Evolutionary conservation across 2,797 vertebrate species (phyloP).

Genomic region (Gymnocypris eckloni): DNA sequence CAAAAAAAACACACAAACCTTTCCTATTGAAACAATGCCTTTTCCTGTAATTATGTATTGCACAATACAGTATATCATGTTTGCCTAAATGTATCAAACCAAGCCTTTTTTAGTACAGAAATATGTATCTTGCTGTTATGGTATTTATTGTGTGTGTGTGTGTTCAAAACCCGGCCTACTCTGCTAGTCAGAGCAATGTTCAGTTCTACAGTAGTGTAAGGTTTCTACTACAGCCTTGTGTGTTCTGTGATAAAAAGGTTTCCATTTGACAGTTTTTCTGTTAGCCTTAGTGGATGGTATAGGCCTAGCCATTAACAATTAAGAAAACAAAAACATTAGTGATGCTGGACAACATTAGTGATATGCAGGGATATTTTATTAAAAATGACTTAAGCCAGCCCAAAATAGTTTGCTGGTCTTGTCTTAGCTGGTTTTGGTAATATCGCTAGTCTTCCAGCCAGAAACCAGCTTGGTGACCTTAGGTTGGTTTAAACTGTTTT

Average conservation of each 20-base stretch:
- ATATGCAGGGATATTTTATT: background rate
- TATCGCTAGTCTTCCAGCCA: background rate
- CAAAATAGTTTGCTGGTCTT: background rate
- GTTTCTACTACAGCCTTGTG: slow-evolving; percentile 67
- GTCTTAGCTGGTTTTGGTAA: slow-evolving; percentile 6
- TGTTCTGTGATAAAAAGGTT: slow-evolving; percentile 32
- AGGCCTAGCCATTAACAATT: background rate
- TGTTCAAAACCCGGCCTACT: slow-evolving; percentile 71
- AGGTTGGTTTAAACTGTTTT: background rate
- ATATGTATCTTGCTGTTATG: slow-evolving; percentile 76
- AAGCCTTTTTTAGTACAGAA: slow-evolving; percentile 72
- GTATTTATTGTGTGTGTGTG: slow-evolving; percentile 65
- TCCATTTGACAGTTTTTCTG: background rate
- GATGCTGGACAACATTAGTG: background rate
- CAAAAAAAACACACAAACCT: slow-evolving; percentile 74
- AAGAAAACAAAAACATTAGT: background rate
- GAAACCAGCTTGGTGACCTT: slow-evolving; percentile 6
- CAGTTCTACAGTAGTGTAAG: slow-evolving; percentile 68
- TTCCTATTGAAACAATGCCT: slow-evolving; percentile 79
- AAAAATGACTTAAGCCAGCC: background rate
- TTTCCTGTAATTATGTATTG: slow-evolving; percentile 84
- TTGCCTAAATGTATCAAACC: slow-evolving; percentile 78
- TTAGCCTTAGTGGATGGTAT: slow-evolving; percentile 21
- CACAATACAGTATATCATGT: slow-evolving; percentile 84
- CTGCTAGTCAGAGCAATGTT: slow-evolving; percentile 61